phyloP scores from a whole-genome alignment of 2,113 vertebrate species.

The Nyctibius bracteatus region DNA sequence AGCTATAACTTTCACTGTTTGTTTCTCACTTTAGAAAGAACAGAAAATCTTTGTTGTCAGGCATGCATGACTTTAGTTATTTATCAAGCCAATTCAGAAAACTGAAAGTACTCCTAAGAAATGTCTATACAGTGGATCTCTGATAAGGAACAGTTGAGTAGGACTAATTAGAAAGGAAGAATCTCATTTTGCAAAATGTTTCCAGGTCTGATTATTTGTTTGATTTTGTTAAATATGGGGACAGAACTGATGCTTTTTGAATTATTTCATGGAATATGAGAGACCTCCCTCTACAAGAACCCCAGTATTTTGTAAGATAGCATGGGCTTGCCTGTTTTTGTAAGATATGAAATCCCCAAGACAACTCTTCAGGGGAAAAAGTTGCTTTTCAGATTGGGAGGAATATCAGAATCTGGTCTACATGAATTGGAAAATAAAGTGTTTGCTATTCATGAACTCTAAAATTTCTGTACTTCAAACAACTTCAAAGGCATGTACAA shows the following conservation, averaged over 20 bases:
- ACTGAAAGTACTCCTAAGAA: not conserved
- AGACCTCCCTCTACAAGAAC: not conserved
- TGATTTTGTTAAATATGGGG: not conserved
- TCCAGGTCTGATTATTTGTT: not conserved
- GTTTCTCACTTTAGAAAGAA: not conserved
- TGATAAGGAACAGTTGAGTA: not conserved
- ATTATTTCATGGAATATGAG: not conserved
- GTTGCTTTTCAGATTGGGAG: not conserved
- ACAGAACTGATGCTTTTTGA: not conserved
- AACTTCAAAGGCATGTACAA: not conserved
- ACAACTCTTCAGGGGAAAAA: not conserved
- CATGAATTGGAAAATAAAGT: not conserved
- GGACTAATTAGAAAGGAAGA: not conserved
- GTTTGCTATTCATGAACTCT: not conserved
- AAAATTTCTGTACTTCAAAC: not conserved
- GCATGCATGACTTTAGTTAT: not conserved
- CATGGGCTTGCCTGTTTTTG: not conserved
- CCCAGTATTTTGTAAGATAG: rapidly evolving
- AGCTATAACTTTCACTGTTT: not conserved
- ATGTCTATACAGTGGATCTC: not conserved
- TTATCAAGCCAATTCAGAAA: not conserved
- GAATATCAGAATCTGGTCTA: not conserved
- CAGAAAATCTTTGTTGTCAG: not conserved
- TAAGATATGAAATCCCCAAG: not conserved
- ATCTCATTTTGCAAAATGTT: not conserved